Base-by-base conservation (phyloP, 2,888 invertebrate species). In the Pedicia rivosa region DNA sequence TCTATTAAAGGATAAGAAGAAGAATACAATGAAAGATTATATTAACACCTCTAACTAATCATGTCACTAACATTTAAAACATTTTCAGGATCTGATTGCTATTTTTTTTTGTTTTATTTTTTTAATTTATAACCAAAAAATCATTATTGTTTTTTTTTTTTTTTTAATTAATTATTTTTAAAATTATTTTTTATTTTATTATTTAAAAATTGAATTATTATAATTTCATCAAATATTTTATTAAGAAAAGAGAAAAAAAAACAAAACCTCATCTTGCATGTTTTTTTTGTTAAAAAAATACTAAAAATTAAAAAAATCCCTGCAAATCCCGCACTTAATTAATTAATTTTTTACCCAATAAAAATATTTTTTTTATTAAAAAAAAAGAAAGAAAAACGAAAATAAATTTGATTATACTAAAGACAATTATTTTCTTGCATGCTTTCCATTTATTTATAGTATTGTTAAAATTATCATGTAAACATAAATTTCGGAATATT, bases 371-470 rank as follows among this genome's bases (percentile, higher is more conserved):
- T n/a, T n/a, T 41, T 31, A 38, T 19, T 42, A 47, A 33, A 36
- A 41, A 43, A 40, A 35, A 37, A 41, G 41, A 38, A 40, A 44
- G 37, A 38, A 38, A 44, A 40, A 41, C 37, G 39, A 26, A 36
- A 26, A 37, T 39, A 40, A 39, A 43, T 40, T 42, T 41, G 38
- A 46, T 44, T 43, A 49, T 46, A 43, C 44, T 47, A 40, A 19
- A 25, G 33, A 17, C 28, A n/a, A 32, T 44, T 43, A 46, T 40
- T 46, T 47, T 50, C 45, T 50, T 49, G 51, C 51, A 54, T 48
- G 48, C 51, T 49, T 44, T 43, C 42, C 26, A 17, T 30, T 28
- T 28, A 38, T 29, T n/a, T n/a, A n/a, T n/a, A n/a, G n/a, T n/a
- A n/a, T n/a, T n/a, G n/a, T n/a, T n/a, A n/a, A n/a, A n/a, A n/a